Evolutionary conservation across 2,888 invertebrate species (phyloP).

Genomic region (Lacanobia wlatinum): DNA sequence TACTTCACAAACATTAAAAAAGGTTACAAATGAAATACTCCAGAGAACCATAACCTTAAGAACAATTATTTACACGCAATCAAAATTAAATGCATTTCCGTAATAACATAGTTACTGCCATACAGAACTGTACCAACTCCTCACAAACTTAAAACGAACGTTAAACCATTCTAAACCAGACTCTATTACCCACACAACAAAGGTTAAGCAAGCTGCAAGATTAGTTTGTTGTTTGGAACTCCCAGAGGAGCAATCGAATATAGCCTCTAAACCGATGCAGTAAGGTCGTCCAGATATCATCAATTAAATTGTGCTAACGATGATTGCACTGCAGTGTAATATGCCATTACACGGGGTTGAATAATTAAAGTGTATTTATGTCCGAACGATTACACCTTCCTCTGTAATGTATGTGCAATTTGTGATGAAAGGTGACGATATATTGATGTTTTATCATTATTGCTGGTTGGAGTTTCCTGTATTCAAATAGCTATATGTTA

Average conservation of each 20-base stretch:
- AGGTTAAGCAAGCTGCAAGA: slow-evolving; percentile 6
- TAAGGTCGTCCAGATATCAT: slow-evolving; percentile 46
- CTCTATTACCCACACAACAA: slow-evolving; percentile 34
- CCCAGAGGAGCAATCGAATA: slow-evolving; percentile 50
- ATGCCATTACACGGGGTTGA: slow-evolving; percentile 53
- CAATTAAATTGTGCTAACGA: slow-evolving; percentile 61
- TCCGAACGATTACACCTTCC: slow-evolving; percentile 49
- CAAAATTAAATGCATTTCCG: slow-evolving; percentile 61
- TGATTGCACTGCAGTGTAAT: slow-evolving; percentile 61
- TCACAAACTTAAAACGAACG: slow-evolving; percentile 17
- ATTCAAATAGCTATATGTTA: not conserved
- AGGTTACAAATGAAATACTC: slow-evolving; percentile 23
- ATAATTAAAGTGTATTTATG: slow-evolving; percentile 63
- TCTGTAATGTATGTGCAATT: slow-evolving; percentile 30
- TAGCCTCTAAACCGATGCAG: slow-evolving; percentile 42
- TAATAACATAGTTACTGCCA: slow-evolving; percentile 44
- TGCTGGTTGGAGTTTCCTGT: not conserved
- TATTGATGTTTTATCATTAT: slow-evolving; percentile 9
- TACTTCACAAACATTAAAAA: slow-evolving; percentile 5
- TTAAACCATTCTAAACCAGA: slow-evolving; percentile 8
- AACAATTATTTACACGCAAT: slow-evolving; percentile 62
- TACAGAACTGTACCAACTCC: slow-evolving; percentile 35
- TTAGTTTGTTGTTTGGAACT: slow-evolving; percentile 15
- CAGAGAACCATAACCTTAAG: slow-evolving; percentile 32
- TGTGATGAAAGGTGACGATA: slow-evolving; percentile 22